Conservation (phyloP, 2,888 invertebrate genomes). For the Napeogenes inachia region DNA sequence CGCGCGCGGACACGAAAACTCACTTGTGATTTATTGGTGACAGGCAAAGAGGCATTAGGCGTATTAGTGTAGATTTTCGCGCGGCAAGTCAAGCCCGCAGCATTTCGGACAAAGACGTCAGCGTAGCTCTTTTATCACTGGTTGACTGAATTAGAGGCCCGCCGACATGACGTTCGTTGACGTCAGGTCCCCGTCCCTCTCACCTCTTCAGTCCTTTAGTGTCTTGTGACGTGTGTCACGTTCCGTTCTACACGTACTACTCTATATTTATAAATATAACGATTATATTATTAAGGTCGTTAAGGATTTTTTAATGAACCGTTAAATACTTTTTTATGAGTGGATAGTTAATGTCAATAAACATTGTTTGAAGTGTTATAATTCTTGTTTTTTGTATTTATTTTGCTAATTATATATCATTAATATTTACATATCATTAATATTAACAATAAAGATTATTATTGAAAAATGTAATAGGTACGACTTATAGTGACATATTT, state of each 20-base stretch:
- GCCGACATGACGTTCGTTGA: conserved; percentile 26
- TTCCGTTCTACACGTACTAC: conserved; percentile 18
- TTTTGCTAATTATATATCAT: background rate
- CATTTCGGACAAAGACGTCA: conserved; percentile 58
- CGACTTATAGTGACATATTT: background rate
- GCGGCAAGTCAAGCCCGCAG: conserved; percentile 56
- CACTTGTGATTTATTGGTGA: conserved; percentile 63
- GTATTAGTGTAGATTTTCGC: conserved; percentile 44
- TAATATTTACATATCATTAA: background rate
- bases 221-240: conserved; percentile 21
- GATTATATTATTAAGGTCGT: background rate
- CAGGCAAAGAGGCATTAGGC: conserved; percentile 67
- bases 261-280: conserved; percentile 8
- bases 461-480: background rate
- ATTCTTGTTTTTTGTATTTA: background rate
- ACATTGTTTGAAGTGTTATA: no score
- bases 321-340: background rate
- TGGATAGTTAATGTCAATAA: background rate
- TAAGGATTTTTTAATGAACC: background rate
- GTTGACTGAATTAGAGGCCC: conserved; percentile 39
- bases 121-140: conserved; percentile 66
- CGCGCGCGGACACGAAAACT: conserved; percentile 33
- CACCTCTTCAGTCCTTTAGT: conserved; percentile 23
- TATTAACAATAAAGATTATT: background rate
- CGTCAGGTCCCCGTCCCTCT: conserved; percentile 29